Evolutionary conservation across 2,888 invertebrate species (phyloP).

Genomic region (Lepidocyrtinus sp.): DNA sequence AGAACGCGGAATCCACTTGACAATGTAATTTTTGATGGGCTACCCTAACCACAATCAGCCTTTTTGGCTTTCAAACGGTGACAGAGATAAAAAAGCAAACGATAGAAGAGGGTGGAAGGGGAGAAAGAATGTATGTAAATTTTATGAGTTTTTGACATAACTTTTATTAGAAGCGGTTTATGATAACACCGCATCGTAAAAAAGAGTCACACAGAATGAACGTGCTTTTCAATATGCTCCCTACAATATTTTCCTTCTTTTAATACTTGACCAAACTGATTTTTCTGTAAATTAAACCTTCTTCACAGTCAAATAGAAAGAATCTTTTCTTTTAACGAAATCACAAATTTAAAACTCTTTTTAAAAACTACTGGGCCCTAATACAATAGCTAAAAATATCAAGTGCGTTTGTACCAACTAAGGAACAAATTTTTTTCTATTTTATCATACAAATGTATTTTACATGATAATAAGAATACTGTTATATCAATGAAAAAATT

Average conservation of each 20-base stretch:
- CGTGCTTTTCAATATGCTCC: constrained; percentile 23
- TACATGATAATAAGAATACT: constrained; percentile 12
- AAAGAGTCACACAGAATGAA: constrained; percentile 1
- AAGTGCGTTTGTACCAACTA: too few relatives aligned
- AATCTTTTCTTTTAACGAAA: too few relatives aligned
- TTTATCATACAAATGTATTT: constrained; percentile 10
- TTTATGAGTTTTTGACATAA: constrained; percentile 10
- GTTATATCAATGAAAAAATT: background rate
- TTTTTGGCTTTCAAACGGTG: constrained; percentile 18
- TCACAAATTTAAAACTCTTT: too few relatives aligned
- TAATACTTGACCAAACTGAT: too few relatives aligned
- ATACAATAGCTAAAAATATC: too few relatives aligned
- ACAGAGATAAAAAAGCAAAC: constrained; percentile 27
- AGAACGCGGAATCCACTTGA: constrained; percentile 46
- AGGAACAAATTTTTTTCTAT: background rate
- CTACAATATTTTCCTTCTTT: constrained; percentile 5
- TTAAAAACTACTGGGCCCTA: too few relatives aligned
- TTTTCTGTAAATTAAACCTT: too few relatives aligned
- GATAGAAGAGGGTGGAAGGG: constrained; percentile 46
- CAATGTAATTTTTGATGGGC: constrained; percentile 14
- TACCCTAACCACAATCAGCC: constrained; percentile 16
- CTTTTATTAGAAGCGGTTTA: constrained; percentile 18
- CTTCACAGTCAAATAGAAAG: too few relatives aligned
- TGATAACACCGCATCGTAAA: constrained; percentile 17
- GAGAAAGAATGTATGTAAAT: constrained; percentile 51